Percentiles rank a stretch among this genome's conserved stretches.
phyloP scores from a whole-genome alignment of 2,797 vertebrate genomes.

The Sphenodon punctatus region DNA sequence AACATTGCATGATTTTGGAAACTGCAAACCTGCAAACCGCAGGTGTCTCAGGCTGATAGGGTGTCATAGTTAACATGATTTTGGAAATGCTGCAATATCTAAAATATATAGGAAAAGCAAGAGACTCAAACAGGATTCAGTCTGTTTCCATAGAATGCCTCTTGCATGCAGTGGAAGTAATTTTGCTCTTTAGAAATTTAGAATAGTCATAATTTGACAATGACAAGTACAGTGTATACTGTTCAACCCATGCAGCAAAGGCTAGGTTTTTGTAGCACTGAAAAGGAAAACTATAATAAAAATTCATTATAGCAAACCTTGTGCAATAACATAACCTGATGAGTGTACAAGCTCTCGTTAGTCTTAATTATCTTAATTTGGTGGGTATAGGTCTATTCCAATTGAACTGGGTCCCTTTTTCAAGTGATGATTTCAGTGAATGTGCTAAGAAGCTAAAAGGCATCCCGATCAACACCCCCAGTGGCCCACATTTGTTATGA shows the following conservation, averaged over 20 bases:
- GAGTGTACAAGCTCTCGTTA: neutral
- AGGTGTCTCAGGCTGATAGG: constrained; percentile 8
- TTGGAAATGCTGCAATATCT: neutral
- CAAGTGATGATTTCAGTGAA: neutral
- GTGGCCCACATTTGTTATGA: neutral
- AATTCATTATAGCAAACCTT: neutral
- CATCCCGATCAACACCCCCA: neutral
- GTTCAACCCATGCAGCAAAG: neutral
- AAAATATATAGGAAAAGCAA: neutral
- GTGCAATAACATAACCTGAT: neutral
- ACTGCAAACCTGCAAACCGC: constrained; percentile 14
- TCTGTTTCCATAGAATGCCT: neutral
- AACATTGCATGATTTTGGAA: neutral
- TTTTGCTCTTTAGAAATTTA: neutral
- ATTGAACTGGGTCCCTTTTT: neutral
- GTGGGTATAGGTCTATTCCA: neutral
- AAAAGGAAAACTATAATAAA: neutral
- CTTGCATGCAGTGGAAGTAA: neutral
- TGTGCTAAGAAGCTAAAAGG: neutral
- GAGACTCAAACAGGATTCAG: neutral
- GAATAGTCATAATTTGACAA: neutral
- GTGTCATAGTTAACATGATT: constrained; percentile 21
- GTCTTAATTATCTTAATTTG: neutral
- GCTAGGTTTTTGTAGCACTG: neutral
- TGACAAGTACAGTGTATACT: neutral